Base-by-base conservation (phyloP, 30 jellyfish, hydroid and myxozoan species). In the Hydractinia echinata region DNA sequence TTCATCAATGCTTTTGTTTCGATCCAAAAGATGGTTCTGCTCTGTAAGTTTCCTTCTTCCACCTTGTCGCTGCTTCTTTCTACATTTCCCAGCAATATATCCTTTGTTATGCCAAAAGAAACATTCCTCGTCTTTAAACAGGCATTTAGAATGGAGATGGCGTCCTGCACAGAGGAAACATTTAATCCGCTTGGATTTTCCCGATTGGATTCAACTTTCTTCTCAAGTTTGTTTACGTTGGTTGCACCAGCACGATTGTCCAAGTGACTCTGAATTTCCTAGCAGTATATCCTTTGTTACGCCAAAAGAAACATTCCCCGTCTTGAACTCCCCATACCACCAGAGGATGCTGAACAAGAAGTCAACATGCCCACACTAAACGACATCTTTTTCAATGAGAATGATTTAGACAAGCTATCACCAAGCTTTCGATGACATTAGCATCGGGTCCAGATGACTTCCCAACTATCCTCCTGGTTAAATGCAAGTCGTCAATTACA, bases 61-160 rank as follows among this genome's bases (percentile, higher is more conserved):
- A 13, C 19, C 69, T 11, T 58, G 18, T 58, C 69, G 3, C 69
- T 58, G 69, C 19, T 58, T 58, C 19, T 58, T 58, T 16, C 69
- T 58, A 16, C 69, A 58, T 58, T 58, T 58, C 19, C 69, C 19
- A 13, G 15, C 69, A 11, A 3, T 56, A n/a, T 56, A 16, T 58
- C 69, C 69, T 58, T 58, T 58, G 69, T 58, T 30, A 30, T 30
- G 44, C 44, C 44, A 30, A 30, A 30, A 30, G 44, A 30, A 30
- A 30, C 44, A 30, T 58, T 58, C 69, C 19, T 58, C 19, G 69
- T 16, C 69, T 58, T 58, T 58, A 58, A 58, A 58, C 69, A 16
- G 69, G 69, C 69, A 58, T 58, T 13, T 58, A 13, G 69, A 58
- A 58, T 58, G 69, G 19, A 58, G 69, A 58, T 58, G 69, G 19